Evolutionary conservation across 2,888 invertebrate genomes (phyloP), one percentile per base, ranked within the genome.

Genomic region (Chymomyza amoena): DNA sequence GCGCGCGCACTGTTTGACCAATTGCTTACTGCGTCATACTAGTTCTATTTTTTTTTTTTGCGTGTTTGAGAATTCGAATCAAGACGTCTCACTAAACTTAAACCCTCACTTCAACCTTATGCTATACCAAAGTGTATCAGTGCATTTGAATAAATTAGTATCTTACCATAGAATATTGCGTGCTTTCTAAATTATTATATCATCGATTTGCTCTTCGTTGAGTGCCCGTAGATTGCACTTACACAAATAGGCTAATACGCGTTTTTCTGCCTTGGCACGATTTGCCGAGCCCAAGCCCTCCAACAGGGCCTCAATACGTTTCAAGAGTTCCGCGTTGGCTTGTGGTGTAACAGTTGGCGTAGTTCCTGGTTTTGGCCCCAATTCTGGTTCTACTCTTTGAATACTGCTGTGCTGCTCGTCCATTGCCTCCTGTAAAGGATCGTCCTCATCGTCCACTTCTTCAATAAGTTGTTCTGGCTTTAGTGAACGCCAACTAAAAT

Each of bases 381-480:
- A 13, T 45, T 45, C 39, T 45, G 39, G 39, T 6, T 45, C 39
- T 45, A 4, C 39, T 45, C 39, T 45, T 45, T 45, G 39, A 10
- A 45, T 45, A 13, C 13, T 13, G 13, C 20, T 10, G 67, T 67
- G 69, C 78, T 85, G 73, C 72, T 86, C 84, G 45, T 90, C 90
- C 90, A 90, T 90, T 18, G 91, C 90, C 69, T 90, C 90, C 76
- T 89, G 91, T 39, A 90, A 69, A 0, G 82, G 83, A 68, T 89
- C 89, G 45, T 89, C 88, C 63, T 90, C 89, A 45, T 86, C 78
- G 7, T 88, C 75, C 6, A 74, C 64, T 57, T 81, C 79, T 61
- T 83, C 84, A 18, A 81, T 81, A 16, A 84, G 64, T 20, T 80
- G 76, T 16, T 79, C 79, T 0, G 80, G 73, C 50, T 77, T 82